Evolutionary conservation across 2,888 invertebrate genomes (phyloP).

Genomic region (Mongoloraphidia duomilia): DNA sequence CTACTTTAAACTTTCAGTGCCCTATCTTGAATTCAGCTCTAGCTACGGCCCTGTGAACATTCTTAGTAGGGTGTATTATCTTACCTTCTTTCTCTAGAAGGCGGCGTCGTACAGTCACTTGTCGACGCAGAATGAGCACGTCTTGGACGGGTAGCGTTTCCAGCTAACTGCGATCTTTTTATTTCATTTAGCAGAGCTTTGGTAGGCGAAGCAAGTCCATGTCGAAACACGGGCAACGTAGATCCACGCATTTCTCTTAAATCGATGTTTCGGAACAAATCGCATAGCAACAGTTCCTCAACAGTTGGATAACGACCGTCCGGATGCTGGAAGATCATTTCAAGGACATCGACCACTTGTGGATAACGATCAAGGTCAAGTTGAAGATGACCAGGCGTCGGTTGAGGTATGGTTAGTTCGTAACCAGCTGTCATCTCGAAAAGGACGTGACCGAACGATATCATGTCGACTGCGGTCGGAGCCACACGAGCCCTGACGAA

Average conservation of each 20-base stretch:
- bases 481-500: slow-evolving; percentile 26
- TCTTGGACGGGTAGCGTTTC: slow-evolving; percentile 13
- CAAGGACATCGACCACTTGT: slow-evolving; percentile 63
- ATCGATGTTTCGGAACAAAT: slow-evolving; percentile 78
- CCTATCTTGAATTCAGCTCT: no score
- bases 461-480: slow-evolving; percentile 42
- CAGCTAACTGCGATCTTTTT: background rate
- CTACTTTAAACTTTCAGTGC: no score
- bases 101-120: slow-evolving; percentile 21
- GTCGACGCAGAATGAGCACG: slow-evolving; percentile 5
- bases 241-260: slow-evolving; percentile 76
- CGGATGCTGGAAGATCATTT: slow-evolving; percentile 59
- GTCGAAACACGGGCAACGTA: slow-evolving; percentile 47
- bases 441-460: slow-evolving; percentile 69
- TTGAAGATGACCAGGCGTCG: slow-evolving; percentile 56
- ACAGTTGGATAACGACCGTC: slow-evolving; percentile 52
- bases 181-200: slow-evolving; percentile 22
- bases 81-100: slow-evolving; percentile 24
- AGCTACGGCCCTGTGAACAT: no score
- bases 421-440: slow-evolving; percentile 87
- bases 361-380: slow-evolving; percentile 55
- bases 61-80: slow-evolving; percentile 2
- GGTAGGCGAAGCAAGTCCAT: slow-evolving; percentile 21
- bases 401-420: slow-evolving; percentile 59
- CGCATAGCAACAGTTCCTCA: slow-evolving; percentile 67